Conservation (phyloP, 2,797 vertebrate species). For the Arnoldichthys spilopterus region DNA sequence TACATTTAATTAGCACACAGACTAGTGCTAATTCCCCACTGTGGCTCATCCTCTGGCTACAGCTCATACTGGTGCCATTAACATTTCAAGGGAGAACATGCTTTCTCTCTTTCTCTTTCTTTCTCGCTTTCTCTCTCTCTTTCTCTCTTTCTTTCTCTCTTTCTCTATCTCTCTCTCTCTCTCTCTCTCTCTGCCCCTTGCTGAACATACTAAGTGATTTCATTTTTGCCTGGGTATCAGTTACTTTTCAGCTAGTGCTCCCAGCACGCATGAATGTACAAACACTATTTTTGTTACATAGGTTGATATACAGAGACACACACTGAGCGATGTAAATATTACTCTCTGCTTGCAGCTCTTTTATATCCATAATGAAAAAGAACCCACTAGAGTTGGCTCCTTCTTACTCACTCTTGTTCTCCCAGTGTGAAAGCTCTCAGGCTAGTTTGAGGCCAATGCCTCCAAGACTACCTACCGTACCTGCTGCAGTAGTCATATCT, state of each 20-base stretch:
- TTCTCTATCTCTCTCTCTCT: too few species aligned
- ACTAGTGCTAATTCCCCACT: slow-evolving; percentile 41
- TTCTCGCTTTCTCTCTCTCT: too few species aligned
- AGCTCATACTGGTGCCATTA: slow-evolving; percentile 29
- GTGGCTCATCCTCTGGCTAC: slow-evolving; percentile 35
- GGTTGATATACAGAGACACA: slow-evolving; percentile 23
- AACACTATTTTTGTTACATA: background rate
- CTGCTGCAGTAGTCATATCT: slow-evolving; percentile 71
- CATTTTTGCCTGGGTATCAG: slow-evolving; percentile 36
- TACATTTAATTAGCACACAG: slow-evolving; percentile 52
- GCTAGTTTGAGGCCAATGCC: slow-evolving; percentile 51
- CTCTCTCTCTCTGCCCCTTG: slow-evolving; percentile 4
- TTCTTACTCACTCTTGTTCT: slow-evolving; percentile 54
- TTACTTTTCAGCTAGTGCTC: slow-evolving; percentile 37
- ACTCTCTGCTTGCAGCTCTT: slow-evolving; percentile 14
- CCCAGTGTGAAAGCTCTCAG: slow-evolving; percentile 36
- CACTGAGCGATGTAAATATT: slow-evolving; percentile 23
- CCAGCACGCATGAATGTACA: slow-evolving; percentile 13
- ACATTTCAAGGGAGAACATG: slow-evolving; percentile 11
- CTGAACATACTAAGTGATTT: slow-evolving; percentile 26
- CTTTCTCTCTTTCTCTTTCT: background rate
- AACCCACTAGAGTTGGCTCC: slow-evolving; percentile 33
- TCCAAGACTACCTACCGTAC: slow-evolving; percentile 61
- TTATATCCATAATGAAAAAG: slow-evolving; percentile 37
- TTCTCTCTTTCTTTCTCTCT: background rate